These are phyloP conservation scores for Oryzias celebensis DNA, from an alignment of 2,113 vertebrate species.

Conservation along the genomic window DNA sequence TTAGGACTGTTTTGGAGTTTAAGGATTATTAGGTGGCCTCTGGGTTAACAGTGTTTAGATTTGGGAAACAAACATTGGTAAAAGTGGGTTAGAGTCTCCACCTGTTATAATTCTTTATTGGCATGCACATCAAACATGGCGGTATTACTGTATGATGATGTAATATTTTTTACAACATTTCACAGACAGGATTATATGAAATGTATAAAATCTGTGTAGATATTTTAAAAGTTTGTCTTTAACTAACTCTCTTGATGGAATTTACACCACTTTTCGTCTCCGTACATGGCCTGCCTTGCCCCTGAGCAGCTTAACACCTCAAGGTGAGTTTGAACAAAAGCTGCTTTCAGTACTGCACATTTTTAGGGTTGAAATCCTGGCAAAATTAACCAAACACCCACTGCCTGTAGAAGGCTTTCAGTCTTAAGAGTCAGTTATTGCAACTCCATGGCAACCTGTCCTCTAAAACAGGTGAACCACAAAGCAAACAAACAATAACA, in stretches of 20 bases:
- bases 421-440: background rate
- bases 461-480: background rate
- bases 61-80: conserved; percentile 1
- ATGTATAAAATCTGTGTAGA: background rate
- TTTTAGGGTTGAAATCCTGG: conserved; percentile 2
- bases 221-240: background rate
- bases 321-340: background rate
- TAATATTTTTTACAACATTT: background rate
- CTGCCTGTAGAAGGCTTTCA: background rate
- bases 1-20: conserved; percentile 11
- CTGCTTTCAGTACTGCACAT: conserved; percentile 1
- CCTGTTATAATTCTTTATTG: conserved; percentile 21
- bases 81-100: conserved; percentile 16
- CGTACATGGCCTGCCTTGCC: too few relatives aligned
- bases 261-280: background rate
- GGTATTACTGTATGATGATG: background rate
- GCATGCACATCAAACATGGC: conserved; percentile 34
- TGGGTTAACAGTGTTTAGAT: conserved; percentile 8
- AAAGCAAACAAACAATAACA: background rate
- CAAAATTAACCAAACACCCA: background rate
- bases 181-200: background rate
- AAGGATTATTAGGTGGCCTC: conserved; percentile 37
- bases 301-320: too few relatives aligned
- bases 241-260: background rate
- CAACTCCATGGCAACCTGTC: background rate